Evolutionary conservation across 2,113 vertebrate species (phyloP).

Genomic region (Rhea americana): DNA sequence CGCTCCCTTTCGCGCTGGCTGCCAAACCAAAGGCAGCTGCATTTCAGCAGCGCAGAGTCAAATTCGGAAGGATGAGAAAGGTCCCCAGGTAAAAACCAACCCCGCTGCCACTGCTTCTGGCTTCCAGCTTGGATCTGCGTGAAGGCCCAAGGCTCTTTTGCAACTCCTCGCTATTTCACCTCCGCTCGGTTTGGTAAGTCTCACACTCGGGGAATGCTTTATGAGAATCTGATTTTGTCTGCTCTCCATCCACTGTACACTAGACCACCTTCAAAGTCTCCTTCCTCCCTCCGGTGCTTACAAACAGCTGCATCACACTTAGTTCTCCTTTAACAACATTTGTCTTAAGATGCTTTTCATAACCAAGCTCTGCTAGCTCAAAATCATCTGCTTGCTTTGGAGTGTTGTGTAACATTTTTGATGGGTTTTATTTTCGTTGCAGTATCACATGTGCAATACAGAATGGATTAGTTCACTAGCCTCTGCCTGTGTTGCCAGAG

Average conservation of each 20-base stretch:
- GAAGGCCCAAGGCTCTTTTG: background rate
- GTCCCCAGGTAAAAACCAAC: background rate
- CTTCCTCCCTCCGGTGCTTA: background rate
- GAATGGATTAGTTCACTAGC: background rate
- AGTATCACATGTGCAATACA: background rate
- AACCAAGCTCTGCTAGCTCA: background rate
- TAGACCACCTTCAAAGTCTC: background rate
- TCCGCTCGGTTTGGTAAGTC: background rate
- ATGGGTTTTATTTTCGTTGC: background rate
- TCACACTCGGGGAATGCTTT: background rate
- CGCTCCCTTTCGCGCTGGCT: background rate
- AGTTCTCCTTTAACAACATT: background rate
- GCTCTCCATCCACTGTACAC: accelerated
- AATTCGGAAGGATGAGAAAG: background rate
- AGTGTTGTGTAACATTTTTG: background rate
- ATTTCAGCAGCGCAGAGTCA: background rate
- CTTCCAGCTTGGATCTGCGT: background rate
- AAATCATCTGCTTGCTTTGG: background rate
- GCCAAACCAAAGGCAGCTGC: background rate
- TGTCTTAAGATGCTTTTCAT: background rate
- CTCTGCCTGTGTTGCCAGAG: background rate
- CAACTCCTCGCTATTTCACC: background rate
- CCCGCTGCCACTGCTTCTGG: background rate
- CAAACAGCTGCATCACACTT: background rate
- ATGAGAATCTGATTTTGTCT: background rate